These are phyloP conservation scores for Lerista edwardsae DNA, from an alignment of 2,797 vertebrate genomes.

Conservation along the genomic window DNA sequence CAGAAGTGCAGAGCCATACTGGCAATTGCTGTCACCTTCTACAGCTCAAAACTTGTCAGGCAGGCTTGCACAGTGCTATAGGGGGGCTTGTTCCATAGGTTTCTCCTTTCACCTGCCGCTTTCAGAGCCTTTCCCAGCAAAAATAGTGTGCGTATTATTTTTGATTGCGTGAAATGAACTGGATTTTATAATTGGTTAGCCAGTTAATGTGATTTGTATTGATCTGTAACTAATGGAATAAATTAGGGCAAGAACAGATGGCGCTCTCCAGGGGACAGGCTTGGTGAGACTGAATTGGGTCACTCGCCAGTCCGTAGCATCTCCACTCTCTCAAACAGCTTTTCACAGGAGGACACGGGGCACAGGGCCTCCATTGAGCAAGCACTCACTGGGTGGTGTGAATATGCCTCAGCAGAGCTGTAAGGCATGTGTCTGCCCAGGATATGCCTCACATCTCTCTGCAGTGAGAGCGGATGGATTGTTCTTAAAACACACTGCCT, in stretches of 20 bases:
- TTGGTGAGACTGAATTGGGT: slow-evolving; percentile 49
- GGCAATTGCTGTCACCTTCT: too few species aligned
- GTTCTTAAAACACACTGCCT: accelerated
- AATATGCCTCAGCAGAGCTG: accelerated
- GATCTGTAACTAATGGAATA: slow-evolving; percentile 62
- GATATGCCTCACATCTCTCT: accelerated
- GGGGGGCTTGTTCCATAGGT: not conserved
- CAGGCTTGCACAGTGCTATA: too few species aligned
- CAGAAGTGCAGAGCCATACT: too few species aligned
- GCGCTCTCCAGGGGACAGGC: slow-evolving; percentile 57
- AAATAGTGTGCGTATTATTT: not conserved
- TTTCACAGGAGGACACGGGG: not conserved
- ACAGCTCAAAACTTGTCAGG: too few species aligned
- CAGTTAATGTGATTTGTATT: slow-evolving; percentile 55
- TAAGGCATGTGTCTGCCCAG: not conserved
- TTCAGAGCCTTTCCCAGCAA: not conserved
- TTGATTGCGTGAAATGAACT: not conserved
- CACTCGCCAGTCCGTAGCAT: slow-evolving; percentile 38
- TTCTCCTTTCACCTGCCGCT: accelerated
- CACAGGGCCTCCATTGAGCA: not conserved
- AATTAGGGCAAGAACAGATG: slow-evolving; percentile 65
- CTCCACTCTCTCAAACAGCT: slow-evolving; percentile 15
- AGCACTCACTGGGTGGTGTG: accelerated
- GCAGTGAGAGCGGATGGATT: accelerated
- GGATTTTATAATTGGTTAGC: not conserved